phyloP scores from a whole-genome alignment of 2,113 vertebrate genomes.

The Zosterops pallidus region DNA sequence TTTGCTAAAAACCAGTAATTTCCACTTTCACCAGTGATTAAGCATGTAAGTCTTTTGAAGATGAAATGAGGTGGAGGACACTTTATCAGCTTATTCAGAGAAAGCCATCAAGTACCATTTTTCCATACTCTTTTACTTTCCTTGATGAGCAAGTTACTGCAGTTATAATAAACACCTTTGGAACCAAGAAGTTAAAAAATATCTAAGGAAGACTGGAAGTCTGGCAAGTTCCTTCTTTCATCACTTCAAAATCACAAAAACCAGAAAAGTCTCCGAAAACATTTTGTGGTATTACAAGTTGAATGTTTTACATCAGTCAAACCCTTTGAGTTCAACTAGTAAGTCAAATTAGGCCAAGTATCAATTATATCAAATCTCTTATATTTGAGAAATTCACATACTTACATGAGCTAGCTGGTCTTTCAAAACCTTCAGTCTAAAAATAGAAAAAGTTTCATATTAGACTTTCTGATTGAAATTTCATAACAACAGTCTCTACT shows the following conservation, averaged over 20 bases:
- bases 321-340: not conserved
- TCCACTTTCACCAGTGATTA: not conserved
- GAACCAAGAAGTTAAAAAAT: not conserved
- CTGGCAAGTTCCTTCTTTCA: not conserved
- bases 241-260: not conserved
- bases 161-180: not conserved
- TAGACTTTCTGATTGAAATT: not conserved
- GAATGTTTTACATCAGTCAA: not conserved
- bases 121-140: not conserved
- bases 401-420: slow-evolving; percentile 33
- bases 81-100: not conserved
- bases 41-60: not conserved
- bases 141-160: not conserved
- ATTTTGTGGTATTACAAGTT: not conserved
- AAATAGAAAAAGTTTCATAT: not conserved
- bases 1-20: not conserved
- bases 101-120: not conserved
- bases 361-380: not conserved
- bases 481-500: not conserved
- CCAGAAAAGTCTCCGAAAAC: not conserved
- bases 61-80: not conserved
- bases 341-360: not conserved
- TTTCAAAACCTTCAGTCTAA: slow-evolving; percentile 15
- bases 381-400: not conserved
- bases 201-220: not conserved